Evolutionary conservation across 1,140 invertebrate genomes (phyloP), one percentile per base, ranked within the genome.

Genomic region (Macrocentrus cingulum): DNA sequence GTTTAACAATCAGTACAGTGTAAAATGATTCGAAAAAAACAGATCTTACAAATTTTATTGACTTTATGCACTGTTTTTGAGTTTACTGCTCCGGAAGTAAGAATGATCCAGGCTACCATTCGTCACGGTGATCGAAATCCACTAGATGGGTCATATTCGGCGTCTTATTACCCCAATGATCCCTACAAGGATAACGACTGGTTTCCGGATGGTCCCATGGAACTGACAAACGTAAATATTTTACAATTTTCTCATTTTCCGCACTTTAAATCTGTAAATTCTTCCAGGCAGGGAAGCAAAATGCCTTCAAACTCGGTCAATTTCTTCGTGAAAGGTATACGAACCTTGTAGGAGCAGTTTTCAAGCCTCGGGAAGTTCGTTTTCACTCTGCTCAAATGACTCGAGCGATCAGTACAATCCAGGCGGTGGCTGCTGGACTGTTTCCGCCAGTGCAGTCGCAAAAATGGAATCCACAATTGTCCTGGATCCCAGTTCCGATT

Each of bases 111-210:
- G 51, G 45, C 45, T 44, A 62, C 68, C 13, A 67, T 71, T 55
- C 41, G 69, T 15, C 69, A 71, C 62, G 66, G 63, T 9, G 65
- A 67, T 42, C 49, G 69, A 5, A 65, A 67, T 29, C 85, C 85
- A 1, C 4, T 39, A 0, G 74, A 76, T 8, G 29, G 25, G 13
- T 2, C 7, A 7, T 46, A 54, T 9, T 55, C 54, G 2, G 3
- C 42, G 39, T 60, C 61, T 2, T 56, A 45, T 52, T 70, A 71
- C 54, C 71, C 70, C 1, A 66, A 50, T 15, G 69, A 74, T 63
- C 71, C 70, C 0, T 45, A 72, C 49, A 64, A 57, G 25, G 64
- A 69, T 55, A 32, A 59, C 32, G 63, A 63, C 11, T 74, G 66
- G 60, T 66, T 64, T 52, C 70, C 71, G 2, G 44, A 66, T 37